Percentiles rank a stretch among this genome's conserved stretches.
phyloP scores from a whole-genome alignment of 2,113 vertebrate genomes.

The Papio anubis region DNA sequence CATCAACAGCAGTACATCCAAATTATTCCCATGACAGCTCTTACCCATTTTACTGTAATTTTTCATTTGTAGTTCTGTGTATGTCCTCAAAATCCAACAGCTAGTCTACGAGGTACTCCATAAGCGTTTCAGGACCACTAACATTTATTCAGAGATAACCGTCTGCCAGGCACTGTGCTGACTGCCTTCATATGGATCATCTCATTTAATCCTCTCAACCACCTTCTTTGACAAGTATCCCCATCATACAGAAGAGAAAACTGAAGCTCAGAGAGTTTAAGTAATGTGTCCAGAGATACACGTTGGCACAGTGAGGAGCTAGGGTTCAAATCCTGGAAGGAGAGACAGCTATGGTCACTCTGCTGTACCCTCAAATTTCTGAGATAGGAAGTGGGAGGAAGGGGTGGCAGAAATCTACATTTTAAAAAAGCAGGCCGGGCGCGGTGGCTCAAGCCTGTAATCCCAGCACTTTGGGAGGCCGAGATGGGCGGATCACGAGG shows the following conservation, averaged over 20 bases:
- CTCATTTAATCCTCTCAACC: conserved; percentile 5
- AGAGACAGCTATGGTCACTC: not conserved
- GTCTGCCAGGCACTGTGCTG: not conserved
- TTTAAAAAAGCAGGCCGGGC: not conserved
- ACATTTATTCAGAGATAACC: not conserved
- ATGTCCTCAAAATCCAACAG: not conserved
- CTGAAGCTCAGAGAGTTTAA: not conserved
- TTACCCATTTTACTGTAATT: not conserved
- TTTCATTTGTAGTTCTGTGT: not conserved
- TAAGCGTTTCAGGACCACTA: not conserved
- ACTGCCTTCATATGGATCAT: not conserved
- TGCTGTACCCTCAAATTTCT: not conserved
- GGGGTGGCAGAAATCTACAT: not conserved
- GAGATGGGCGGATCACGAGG: too few species aligned
- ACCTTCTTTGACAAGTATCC: not conserved
- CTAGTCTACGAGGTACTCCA: not conserved
- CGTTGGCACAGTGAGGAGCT: not conserved
- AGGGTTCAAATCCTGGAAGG: not conserved
- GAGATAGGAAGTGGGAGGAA: not conserved
- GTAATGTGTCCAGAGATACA: not conserved
- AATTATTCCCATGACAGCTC: not conserved
- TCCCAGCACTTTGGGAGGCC: too few species aligned
- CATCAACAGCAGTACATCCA: not conserved
- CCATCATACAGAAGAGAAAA: not conserved
- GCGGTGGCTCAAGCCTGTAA: too few species aligned